phyloP scores from a whole-genome alignment of 2,888 invertebrate species.

The Agrenia bidenticulata region DNA sequence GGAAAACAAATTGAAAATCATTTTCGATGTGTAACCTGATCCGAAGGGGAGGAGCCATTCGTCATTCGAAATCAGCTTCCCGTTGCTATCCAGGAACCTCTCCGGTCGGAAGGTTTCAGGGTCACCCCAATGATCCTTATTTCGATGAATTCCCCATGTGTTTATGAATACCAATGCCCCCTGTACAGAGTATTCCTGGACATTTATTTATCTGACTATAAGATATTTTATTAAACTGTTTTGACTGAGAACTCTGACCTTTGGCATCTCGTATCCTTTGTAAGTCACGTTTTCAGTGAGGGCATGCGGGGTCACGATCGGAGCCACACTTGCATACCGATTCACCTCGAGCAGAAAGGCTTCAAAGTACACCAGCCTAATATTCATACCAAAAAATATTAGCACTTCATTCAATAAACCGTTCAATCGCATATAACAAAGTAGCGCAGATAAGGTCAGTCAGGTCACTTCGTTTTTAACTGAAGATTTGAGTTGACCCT shows the following conservation, averaged over 20 bases:
- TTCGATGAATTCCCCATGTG: constrained; percentile 41
- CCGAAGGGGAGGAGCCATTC: constrained; percentile 43
- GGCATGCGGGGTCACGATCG: constrained; percentile 42
- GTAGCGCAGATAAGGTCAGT: too few species aligned
- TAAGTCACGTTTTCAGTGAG: constrained; percentile 28
- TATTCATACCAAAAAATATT: not conserved
- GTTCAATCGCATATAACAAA: too few species aligned
- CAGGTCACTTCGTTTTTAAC: too few species aligned
- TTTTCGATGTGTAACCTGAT: constrained; percentile 35
- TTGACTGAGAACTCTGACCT: constrained; percentile 15
- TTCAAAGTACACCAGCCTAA: constrained; percentile 33
- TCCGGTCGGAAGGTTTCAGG: constrained; percentile 29
- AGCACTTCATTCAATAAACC: too few species aligned
- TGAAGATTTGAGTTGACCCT: too few species aligned
- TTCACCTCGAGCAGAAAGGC: constrained; percentile 37
- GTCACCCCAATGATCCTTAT: constrained; percentile 33
- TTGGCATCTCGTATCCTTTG: constrained; percentile 35
- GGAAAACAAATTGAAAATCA: too few species aligned
- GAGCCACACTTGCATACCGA: constrained; percentile 40
- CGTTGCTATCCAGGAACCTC: constrained; percentile 17
- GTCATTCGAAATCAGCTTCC: constrained; percentile 31
- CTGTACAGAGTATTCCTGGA: constrained; percentile 9
- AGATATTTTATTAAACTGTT: not conserved
- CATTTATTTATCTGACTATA: not conserved
- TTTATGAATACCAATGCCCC: constrained; percentile 38